Evolutionary conservation across 2,797 vertebrate species (phyloP), one percentile per base, ranked within the genome.

Genomic region (Thalassophryne amazonica): DNA sequence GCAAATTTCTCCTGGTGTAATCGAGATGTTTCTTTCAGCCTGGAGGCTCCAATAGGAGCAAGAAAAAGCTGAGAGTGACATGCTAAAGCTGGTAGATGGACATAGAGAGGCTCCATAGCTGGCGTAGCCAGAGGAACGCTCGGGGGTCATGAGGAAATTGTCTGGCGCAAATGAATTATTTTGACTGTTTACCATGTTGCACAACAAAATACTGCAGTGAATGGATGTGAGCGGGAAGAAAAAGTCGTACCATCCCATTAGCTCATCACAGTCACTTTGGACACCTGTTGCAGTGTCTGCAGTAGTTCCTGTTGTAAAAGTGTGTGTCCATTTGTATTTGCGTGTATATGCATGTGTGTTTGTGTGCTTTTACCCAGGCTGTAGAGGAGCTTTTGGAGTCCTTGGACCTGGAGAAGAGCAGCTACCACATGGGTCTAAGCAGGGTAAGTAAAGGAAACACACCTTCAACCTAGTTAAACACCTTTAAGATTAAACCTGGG

Each of bases 341-440:
- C 63, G 12, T 64, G 38, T 69, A 36, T 66, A 3, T 73, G 36
- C 58, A 24, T 69, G 22, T 77, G 37, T 60, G 7, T 16, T 23
- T 69, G 43, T 69, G 52, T 69, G 43, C 27, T 19, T 70, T 67
- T 46, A 25, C 62, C 43, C 84, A 99, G 97, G 97, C 97, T 0
- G 97, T 93, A 64, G 97, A 99, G 69, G 97, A 99, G 74, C 92
- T 99, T 11, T 83, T 99, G 84, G 96, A 98, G 75, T 94, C 93
- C 0, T 76, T 98, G 92, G 97, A 99, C 60, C 86, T 98, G 83
- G 97, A 99, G 84, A 97, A 94, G 81, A 98, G 92, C 90, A 96
- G 92, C 80, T 95, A 91, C 77, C 94, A 96, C 88, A 94, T 99
- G 93, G 97, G 97, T 30, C 74, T 99, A 62, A 98, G 97, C 73